A percentile compares a stretch with the other conserved stretches of the same genome.
Evolutionary conservation across 1,140 invertebrate genomes (phyloP).

Genomic region (Hyles euphorbiae): DNA sequence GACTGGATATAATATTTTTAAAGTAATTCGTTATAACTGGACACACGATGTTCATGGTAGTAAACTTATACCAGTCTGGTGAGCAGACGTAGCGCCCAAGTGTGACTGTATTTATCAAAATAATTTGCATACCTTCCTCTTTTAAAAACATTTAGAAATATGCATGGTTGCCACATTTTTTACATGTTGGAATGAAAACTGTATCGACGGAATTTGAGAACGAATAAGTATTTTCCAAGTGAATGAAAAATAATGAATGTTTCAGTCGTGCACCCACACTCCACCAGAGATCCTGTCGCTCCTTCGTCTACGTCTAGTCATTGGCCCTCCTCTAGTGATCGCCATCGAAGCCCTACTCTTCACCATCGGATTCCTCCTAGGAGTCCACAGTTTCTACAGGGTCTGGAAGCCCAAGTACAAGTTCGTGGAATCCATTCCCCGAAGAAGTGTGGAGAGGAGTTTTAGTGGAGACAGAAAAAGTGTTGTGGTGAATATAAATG

Average conservation of each 20-base stretch:
- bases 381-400: conserved; percentile 36
- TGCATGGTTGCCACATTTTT: too few relatives aligned
- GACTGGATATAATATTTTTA: too few relatives aligned
- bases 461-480: conserved; percentile 32
- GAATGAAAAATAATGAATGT: conserved; percentile 3
- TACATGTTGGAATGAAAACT: too few relatives aligned
- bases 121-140: too few relatives aligned
- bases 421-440: conserved; percentile 24
- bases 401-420: conserved; percentile 49
- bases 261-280: conserved; percentile 49
- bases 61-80: too few relatives aligned
- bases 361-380: conserved; percentile 38
- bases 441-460: conserved; percentile 18
- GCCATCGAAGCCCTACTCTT: conserved; percentile 41
- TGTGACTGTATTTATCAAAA: too few relatives aligned
- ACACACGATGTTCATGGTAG: too few relatives aligned
- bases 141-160: too few relatives aligned
- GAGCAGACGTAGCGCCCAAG: too few relatives aligned
- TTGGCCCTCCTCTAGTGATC: conserved; percentile 47
- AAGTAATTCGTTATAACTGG: too few relatives aligned
- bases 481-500: conserved; percentile 39
- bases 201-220: too few relatives aligned
- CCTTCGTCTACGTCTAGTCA: conserved; percentile 41
- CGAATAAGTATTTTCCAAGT: too few relatives aligned
- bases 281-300: conserved; percentile 39